phyloP scores from a whole-genome alignment of 2,888 invertebrate species.

The Nemotelus pantherinus region DNA sequence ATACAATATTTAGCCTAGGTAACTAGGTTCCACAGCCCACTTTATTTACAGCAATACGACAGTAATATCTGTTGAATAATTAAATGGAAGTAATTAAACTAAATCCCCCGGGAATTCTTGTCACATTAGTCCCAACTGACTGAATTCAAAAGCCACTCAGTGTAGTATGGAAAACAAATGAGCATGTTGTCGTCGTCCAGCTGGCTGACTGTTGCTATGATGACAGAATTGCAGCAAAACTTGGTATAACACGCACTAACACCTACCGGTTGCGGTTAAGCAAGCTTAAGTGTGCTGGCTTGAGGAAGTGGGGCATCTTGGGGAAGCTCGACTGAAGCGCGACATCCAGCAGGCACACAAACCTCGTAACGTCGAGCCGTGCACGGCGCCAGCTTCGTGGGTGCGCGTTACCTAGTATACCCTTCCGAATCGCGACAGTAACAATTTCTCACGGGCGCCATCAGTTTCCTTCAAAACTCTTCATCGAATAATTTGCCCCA shows the following conservation, averaged over 20 bases:
- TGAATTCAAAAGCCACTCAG: no score
- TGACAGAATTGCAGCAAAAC: neutral
- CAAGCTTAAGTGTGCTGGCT: neutral
- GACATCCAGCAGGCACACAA: conserved; percentile 1
- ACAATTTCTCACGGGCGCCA: conserved; percentile 7
- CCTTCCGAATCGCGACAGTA: neutral
- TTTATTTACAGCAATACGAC: no score
- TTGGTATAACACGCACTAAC: neutral
- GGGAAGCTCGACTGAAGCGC: conserved; percentile 16
- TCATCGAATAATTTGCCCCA: neutral
- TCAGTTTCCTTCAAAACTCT: conserved; percentile 10
- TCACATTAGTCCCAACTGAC: no score
- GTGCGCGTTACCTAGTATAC: conserved; percentile 10
- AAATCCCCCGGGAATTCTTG: no score
- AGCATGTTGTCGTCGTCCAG: no score
- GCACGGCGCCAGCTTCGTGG: conserved; percentile 23
- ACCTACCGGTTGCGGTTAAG: conserved; percentile 11
- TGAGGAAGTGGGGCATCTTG: conserved; percentile 15
- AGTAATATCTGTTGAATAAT: no score
- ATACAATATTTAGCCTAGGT: no score
- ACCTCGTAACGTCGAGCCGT: conserved; percentile 9
- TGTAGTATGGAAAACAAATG: no score
- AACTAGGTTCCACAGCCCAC: no score
- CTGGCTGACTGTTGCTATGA: no score
- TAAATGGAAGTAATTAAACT: no score